phyloP scores from a whole-genome alignment of 2,888 invertebrate species.

The Lasioglossum calceatum region DNA sequence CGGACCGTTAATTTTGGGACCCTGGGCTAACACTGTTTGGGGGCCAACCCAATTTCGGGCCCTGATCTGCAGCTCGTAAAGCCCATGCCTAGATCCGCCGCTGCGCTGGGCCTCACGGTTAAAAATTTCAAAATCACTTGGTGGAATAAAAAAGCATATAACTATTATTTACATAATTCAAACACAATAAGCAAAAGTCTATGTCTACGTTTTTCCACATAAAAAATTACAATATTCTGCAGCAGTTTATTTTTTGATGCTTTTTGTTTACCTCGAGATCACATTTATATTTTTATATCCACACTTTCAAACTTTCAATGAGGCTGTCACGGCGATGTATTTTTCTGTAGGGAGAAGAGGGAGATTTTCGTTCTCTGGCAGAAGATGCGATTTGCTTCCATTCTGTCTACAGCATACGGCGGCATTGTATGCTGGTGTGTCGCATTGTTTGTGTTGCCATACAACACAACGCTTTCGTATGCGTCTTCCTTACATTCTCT shows the following conservation, averaged over 20 bases:
- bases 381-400: neutral
- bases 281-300: conserved; percentile 19
- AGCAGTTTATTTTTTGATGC: neutral
- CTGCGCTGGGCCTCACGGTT: neutral
- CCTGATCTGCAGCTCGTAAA: too few species aligned
- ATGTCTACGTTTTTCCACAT: neutral
- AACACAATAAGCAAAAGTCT: neutral
- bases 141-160: neutral
- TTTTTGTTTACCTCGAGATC: neutral
- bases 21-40: too few species aligned
- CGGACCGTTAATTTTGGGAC: too few species aligned
- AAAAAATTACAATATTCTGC: neutral
- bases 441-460: neutral
- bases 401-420: neutral
- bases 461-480: neutral
- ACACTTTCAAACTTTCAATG: conserved; percentile 38
- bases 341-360: conserved; percentile 4
- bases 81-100: too few species aligned
- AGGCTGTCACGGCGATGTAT: conserved; percentile 31
- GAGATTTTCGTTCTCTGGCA: neutral
- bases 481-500: neutral
- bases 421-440: neutral
- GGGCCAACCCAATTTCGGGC: too few species aligned
- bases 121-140: neutral
- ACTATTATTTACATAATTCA: neutral